A percentile compares a stretch with the other conserved stretches of the same genome.
Evolutionary conservation across 2,888 invertebrate species (phyloP).

Genomic region (Calameuta idolon): DNA sequence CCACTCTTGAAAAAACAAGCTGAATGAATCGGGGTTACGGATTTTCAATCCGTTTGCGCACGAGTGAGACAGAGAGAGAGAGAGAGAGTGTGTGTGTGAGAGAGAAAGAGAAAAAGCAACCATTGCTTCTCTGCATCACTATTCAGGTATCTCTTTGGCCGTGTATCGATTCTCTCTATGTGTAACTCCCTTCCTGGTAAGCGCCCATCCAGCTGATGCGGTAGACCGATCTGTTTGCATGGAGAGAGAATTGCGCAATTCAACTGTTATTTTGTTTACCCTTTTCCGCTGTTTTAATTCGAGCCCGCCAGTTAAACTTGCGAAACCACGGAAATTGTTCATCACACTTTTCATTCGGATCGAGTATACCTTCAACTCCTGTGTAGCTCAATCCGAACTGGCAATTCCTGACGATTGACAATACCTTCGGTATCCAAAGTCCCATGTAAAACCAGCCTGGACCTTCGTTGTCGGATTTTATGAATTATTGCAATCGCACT

Average conservation of each 20-base stretch:
- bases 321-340: constrained; percentile 39
- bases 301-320: constrained; percentile 34
- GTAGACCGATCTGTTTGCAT: constrained; percentile 28
- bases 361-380: neutral
- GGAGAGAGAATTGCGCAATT: constrained; percentile 35
- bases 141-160: constrained; percentile 2
- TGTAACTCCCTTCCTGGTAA: constrained; percentile 1
- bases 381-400: neutral
- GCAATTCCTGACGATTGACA: neutral
- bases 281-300: constrained; percentile 48
- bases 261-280: constrained; percentile 48
- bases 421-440: too few relatives aligned
- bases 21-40: constrained; percentile 19
- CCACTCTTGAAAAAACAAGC: constrained; percentile 29
- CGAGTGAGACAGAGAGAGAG: neutral
- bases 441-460: neutral
- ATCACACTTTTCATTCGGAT: constrained; percentile 26
- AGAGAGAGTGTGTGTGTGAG: too few relatives aligned
- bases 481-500: neutral
- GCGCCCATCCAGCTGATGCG: constrained; percentile 24
- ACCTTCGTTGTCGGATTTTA: neutral
- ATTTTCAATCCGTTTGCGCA: neutral
- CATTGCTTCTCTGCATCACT: neutral
- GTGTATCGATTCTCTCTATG: constrained; percentile 7
- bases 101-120: neutral